These are phyloP conservation scores for Hofmannophila pseudospretella DNA, from an alignment of 2,888 invertebrate genomes.

Conservation along the genomic window DNA sequence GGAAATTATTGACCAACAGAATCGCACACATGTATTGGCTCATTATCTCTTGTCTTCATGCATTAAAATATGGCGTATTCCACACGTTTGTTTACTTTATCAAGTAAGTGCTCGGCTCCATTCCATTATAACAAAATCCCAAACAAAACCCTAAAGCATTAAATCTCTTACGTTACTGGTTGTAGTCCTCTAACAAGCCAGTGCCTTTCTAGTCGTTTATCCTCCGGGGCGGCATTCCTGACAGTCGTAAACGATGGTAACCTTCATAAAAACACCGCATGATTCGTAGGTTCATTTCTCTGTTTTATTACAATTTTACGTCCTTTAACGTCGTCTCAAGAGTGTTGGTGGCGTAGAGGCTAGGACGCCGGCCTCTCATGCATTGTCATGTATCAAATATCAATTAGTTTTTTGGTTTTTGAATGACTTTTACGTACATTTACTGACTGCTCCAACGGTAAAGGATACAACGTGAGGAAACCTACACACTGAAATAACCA, in stretches of 20 bases:
- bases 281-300: conserved; percentile 29
- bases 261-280: conserved; percentile 37
- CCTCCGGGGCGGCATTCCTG: conserved; percentile 28
- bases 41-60: conserved; percentile 5
- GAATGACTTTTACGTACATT: too few relatives aligned
- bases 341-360: too few relatives aligned
- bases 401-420: too few relatives aligned
- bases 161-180: conserved; percentile 12
- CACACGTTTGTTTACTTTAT: background rate
- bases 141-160: conserved; percentile 11
- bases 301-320: conserved; percentile 29
- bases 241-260: conserved; percentile 30
- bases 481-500: too few relatives aligned
- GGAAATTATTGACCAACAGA: conserved; percentile 1
- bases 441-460: too few relatives aligned
- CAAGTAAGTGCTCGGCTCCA: background rate
- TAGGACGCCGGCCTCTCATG: too few relatives aligned
- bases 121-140: conserved; percentile 1
- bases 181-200: conserved; percentile 21
- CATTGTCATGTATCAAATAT: too few relatives aligned
- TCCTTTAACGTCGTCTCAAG: too few relatives aligned
- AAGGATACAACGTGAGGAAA: too few relatives aligned
- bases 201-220: conserved; percentile 29
- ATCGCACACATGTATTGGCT: conserved; percentile 1
- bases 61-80: conserved; percentile 1